These are phyloP conservation scores for Syrphus vitripennis DNA, from an alignment of 2,888 invertebrate genomes.

Conservation along the genomic window DNA sequence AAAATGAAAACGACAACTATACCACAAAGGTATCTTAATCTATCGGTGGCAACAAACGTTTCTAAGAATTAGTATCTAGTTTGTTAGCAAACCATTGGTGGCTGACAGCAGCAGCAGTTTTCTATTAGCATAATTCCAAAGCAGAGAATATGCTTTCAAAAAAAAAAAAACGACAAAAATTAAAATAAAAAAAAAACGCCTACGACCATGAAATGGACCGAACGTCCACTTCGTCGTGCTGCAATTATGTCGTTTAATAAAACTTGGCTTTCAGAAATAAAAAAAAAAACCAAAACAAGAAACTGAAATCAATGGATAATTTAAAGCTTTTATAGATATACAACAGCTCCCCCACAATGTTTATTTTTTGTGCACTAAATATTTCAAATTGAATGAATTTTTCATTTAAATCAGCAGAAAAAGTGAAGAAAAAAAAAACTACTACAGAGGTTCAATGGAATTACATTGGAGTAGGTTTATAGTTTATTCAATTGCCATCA, in stretches of 20 bases:
- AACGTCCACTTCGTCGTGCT: conserved; percentile 5
- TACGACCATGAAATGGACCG: conserved; percentile 54
- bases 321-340: no score
- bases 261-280: conserved; percentile 6
- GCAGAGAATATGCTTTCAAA: conserved; percentile 12
- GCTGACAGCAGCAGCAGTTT: conserved; percentile 37
- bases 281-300: not conserved
- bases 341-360: conserved; percentile 1
- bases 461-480: not conserved
- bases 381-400: conserved; percentile 9
- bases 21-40: conserved; percentile 44
- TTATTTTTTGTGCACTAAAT: not conserved
- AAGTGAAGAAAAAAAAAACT: not conserved
- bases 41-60: conserved; percentile 52
- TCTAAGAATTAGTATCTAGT: conserved; percentile 60
- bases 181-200: conserved; percentile 31
- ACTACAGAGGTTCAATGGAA: not conserved
- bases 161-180: not conserved
- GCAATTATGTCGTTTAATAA: conserved; percentile 58
- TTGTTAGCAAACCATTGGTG: conserved; percentile 55
- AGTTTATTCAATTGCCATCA: not conserved
- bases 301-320: not conserved
- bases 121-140: conserved; percentile 47
- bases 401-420: not conserved
- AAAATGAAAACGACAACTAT: conserved; percentile 19